These are phyloP conservation scores for Oegoconia quadripuncta DNA, from an alignment of 2,888 invertebrate species.

Conservation along the genomic window DNA sequence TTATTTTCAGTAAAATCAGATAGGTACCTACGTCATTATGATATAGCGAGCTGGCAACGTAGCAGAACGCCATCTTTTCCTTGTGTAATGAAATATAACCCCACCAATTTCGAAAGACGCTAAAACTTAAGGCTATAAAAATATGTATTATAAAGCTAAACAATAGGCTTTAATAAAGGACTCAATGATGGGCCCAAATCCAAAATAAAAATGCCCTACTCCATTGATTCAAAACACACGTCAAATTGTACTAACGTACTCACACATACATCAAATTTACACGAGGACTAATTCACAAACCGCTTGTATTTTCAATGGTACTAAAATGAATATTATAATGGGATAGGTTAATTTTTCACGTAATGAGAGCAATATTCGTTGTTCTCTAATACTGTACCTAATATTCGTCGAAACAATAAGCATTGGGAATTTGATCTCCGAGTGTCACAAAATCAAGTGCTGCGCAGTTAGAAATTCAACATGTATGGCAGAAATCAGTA, in stretches of 20 bases:
- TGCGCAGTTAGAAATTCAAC: slow-evolving; percentile 65
- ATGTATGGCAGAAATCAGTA: slow-evolving; percentile 70
- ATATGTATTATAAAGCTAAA: no score
- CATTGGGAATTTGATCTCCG: slow-evolving; percentile 68
- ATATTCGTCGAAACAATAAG: slow-evolving; percentile 68
- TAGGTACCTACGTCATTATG: slow-evolving; percentile 28
- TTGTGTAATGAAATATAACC: slow-evolving; percentile 41
- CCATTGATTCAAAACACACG: neutral
- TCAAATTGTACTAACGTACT: neutral
- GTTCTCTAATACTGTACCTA: slow-evolving; percentile 72
- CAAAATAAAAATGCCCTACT: neutral
- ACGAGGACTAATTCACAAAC: no score
- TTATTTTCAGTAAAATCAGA: neutral
- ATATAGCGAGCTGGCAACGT: slow-evolving; percentile 28
- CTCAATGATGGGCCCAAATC: neutral
- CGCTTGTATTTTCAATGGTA: no score
- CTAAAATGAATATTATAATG: neutral
- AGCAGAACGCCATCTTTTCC: slow-evolving; percentile 37
- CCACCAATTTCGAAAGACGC: slow-evolving; percentile 35
- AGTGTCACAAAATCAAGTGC: slow-evolving; percentile 60
- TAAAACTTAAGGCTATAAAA: no score
- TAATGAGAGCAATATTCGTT: slow-evolving; percentile 25
- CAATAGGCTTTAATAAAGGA: no score
- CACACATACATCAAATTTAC: neutral
- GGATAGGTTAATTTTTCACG: slow-evolving; percentile 20